Conservation (phyloP, 1,140 invertebrate genomes). For the Drosophila arizonae region DNA sequence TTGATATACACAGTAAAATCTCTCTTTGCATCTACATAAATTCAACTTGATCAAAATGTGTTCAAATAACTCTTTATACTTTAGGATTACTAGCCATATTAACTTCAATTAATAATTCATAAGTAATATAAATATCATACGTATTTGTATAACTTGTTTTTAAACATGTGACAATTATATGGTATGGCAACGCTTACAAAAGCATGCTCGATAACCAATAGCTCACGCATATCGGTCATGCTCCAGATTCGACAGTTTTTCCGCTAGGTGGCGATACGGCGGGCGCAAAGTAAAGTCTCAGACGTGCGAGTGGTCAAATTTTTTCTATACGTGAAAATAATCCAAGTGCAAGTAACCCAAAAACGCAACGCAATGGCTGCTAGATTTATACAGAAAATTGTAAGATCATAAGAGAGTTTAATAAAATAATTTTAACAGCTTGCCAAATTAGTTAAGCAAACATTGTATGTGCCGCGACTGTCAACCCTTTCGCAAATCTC, state of each 20-base stretch:
- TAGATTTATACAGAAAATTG: slow-evolving; percentile 82
- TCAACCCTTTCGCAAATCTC: slow-evolving; percentile 10
- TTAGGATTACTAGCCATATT: background rate
- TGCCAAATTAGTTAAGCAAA: slow-evolving; percentile 23
- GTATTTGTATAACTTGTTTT: background rate
- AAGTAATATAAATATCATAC: too few relatives aligned
- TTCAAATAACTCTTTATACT: background rate
- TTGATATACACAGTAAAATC: too few relatives aligned
- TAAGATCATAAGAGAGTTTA: slow-evolving; percentile 56
- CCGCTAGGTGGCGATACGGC: slow-evolving; percentile 75
- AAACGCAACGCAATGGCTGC: slow-evolving; percentile 73
- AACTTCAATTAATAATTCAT: too few relatives aligned
- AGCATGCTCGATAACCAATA: slow-evolving; percentile 34
- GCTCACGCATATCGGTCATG: slow-evolving; percentile 23
- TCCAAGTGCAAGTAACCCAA: slow-evolving; percentile 58
- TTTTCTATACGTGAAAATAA: slow-evolving; percentile 65
- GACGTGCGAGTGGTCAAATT: slow-evolving; percentile 58
- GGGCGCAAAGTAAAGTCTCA: slow-evolving; percentile 61
- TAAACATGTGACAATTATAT: slow-evolving; percentile 1
- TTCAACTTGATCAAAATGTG: background rate
- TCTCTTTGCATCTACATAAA: background rate
- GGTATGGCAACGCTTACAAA: slow-evolving; percentile 18
- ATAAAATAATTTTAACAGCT: slow-evolving; percentile 20
- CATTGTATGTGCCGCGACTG: slow-evolving; percentile 42
- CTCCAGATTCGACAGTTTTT: slow-evolving; percentile 59